Evolutionary conservation across 2,113 vertebrate species (phyloP), one percentile per base, ranked within the genome.

Genomic region (Lanius ludovicianus): DNA sequence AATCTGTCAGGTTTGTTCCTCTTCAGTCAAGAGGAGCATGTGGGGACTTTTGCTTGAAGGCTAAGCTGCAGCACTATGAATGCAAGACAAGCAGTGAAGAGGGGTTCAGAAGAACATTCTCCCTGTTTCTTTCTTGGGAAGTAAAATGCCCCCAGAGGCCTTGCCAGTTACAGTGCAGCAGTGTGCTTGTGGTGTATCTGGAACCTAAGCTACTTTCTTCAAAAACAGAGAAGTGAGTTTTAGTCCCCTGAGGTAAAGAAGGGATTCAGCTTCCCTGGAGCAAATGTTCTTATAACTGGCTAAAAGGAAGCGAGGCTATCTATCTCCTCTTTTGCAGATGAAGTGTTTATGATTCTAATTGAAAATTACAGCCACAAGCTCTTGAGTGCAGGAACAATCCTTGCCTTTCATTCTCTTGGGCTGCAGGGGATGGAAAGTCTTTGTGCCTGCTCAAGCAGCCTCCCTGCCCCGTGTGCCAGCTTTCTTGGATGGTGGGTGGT

Each of bases 391-490:
- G 50, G 46, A 69, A 30, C 16, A 39, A 42, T 7, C 23, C 21
- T 42, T 46, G 4, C 4, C 7, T 44, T 49, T 35, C 25, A 11
- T 65, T 89, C 13, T 46, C 17, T 60, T 18, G 17, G 23, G 28
- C 28, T 69, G 42, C n/a, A n/a, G 25, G 60, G 55, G 25, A n/a
- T 55, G 50, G 46, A 12, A 44, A 44, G 28, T 25, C 35, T 22
- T 39, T 39, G 24, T 4, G 5, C 22, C 9, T 71, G 37, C 19
- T 56, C 7, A 3, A 60, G 41, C 53, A 35, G 46, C 35, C 46
- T 56, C 16, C 50, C 37, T 16, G 41, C 50, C 27, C 11, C 0
- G 4, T 2, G n/a, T 70, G 19, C 24, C 3, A 1, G 28, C 22
- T 41, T 13, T 20, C 42, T 14, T 17, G 47, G 31, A 46, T 42